phyloP scores from a whole-genome alignment of 1,140 invertebrate genomes.

The Atta colombica region DNA sequence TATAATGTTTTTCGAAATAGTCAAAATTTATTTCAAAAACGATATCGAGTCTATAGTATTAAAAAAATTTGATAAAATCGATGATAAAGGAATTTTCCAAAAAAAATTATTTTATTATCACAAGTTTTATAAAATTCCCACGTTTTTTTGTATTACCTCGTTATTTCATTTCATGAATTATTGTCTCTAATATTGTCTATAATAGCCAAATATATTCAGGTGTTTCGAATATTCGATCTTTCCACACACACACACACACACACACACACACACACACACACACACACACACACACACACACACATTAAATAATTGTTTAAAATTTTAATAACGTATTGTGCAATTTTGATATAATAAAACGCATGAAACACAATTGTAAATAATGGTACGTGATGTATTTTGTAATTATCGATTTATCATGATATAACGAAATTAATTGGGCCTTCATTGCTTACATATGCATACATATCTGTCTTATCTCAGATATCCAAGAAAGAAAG shows the following conservation, averaged over 20 bases:
- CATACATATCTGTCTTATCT: constrained; percentile 16
- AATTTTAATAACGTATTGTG: constrained; percentile 42
- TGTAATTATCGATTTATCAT: constrained; percentile 57
- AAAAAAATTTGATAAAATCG: background rate
- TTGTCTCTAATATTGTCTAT: background rate
- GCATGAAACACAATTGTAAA: constrained; percentile 41
- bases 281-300: too few relatives aligned
- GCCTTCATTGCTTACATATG: constrained; percentile 4
- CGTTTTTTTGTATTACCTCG: background rate
- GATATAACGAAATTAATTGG: constrained; percentile 54
- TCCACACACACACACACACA: background rate
- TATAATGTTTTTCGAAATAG: background rate
- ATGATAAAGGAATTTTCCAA: background rate
- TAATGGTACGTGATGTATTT: constrained; percentile 25
- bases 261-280: too few relatives aligned
- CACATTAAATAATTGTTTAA: constrained; percentile 23
- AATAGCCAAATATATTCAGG: constrained; percentile 59
- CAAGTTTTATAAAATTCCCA: background rate
- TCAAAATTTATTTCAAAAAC: constrained; percentile 4
- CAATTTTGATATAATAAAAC: constrained; percentile 40
- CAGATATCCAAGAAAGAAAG: constrained; percentile 4
- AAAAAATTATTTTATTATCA: background rate
- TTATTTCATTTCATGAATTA: constrained; percentile 66
- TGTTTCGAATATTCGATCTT: constrained; percentile 27
- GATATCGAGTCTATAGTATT: background rate